Evolutionary conservation across 1,140 invertebrate genomes (phyloP), one percentile per base, ranked within the genome.

Genomic region (Thaumatotibia leucotreta): DNA sequence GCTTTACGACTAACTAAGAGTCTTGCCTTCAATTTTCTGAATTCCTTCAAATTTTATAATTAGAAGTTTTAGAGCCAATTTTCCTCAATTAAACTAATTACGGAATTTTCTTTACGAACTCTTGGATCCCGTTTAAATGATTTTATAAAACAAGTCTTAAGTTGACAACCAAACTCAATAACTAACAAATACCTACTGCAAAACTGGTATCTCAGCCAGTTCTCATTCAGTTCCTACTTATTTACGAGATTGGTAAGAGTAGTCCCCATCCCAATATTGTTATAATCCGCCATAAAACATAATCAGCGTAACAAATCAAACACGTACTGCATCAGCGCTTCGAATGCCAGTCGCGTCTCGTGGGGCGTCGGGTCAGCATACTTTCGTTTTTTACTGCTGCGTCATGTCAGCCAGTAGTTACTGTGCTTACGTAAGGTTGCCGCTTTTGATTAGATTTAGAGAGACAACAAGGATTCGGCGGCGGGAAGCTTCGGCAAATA

Each of bases 321-420:
- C 29, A 58, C 10, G 52, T 58, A 58, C 52, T 58, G 24, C 24
- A 58, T 14, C 24, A 58, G 27, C 29, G n/a, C 23, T 58, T 58
- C 24, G 52, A 20, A 58, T 58, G 52, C 52, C 52, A 14, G 52
- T 29, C 23, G 52, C 52, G 52, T 58, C 11, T n/a, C 29, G 52
- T 58, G 52, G 52, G 52, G 29, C n/a, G 24, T 17, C 1, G 24
- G 52, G 52, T 58, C 52, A 29, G 52, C 50, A 54, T 58, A 58
- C 52, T 58, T 58, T 58, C 52, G 27, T 58, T 58, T 58, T 17
- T 58, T 58, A 58, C 39, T 49, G 52, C 27, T 9, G 11, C 23
- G 52, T 58, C 27, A 58, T 58, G 52, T 58, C 52, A 29, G 52
- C 39, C 27, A 31, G n/a, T 24, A 27, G 24, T 49, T 29, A 58